Percentiles rank a stretch among this genome's conserved stretches.
Evolutionary conservation across 2,797 vertebrate species (phyloP).

Genomic region (Synanceia verrucosa): DNA sequence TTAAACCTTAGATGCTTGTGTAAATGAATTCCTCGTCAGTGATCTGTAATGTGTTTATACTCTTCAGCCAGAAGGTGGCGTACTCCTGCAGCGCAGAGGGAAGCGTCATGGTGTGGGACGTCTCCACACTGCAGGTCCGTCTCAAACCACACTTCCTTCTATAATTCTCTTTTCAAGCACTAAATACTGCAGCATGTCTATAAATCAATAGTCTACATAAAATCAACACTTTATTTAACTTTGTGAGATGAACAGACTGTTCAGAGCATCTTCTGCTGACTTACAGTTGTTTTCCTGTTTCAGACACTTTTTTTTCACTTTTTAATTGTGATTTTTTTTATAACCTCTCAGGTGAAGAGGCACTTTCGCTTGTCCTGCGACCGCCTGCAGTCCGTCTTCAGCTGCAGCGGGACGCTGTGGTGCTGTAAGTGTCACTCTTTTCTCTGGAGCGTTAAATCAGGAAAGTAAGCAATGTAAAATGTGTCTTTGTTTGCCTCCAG

Average conservation of each 20-base stretch:
- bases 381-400: constrained; percentile 82
- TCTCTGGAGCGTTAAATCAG: not conserved
- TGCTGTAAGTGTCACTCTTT: constrained; percentile 89
- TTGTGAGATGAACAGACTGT: not conserved
- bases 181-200: not conserved
- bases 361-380: constrained; percentile 84
- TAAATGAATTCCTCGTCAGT: not conserved
- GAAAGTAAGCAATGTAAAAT: no score
- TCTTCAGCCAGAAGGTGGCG: constrained; percentile 79
- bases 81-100: constrained; percentile 96
- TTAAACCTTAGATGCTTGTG: not conserved
- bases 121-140: constrained; percentile 83
- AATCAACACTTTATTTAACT: not conserved
- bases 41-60: not conserved
- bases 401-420: constrained; percentile 83
- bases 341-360: constrained; percentile 72
- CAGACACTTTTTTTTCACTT: not conserved
- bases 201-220: not conserved
- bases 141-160: not conserved
- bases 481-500: constrained; percentile 68
- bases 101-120: constrained; percentile 90
- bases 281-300: not conserved
- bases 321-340: not conserved
- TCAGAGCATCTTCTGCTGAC: not conserved
- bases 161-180: not conserved